phyloP scores from a whole-genome alignment of 2,888 invertebrate species.

The Hetaerina titia region DNA sequence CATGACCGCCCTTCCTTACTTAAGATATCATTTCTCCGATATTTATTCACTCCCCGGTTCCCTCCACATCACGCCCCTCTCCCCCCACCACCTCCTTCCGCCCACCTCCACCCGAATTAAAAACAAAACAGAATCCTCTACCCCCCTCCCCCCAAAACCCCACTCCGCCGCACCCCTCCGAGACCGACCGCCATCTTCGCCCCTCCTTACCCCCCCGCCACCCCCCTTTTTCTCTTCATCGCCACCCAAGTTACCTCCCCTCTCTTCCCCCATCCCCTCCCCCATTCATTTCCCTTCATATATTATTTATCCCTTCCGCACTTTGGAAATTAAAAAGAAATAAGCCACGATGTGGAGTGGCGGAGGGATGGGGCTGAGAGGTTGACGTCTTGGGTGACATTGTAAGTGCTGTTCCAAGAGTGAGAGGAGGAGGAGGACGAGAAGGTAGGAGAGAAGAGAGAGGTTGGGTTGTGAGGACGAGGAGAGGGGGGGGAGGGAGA shows the following conservation, averaged over 20 bases:
- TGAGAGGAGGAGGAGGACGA: not conserved
- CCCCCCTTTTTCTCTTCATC: not conserved
- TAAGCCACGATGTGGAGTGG: conserved; percentile 2
- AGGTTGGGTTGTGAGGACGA: not conserved
- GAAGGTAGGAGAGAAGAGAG: not conserved
- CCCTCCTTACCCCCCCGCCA: not conserved
- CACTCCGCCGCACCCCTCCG: not conserved
- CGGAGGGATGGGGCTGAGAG: not conserved
- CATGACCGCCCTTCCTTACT: conserved; percentile 41
- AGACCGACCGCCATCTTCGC: not conserved
- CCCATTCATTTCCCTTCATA: conserved; percentile 17
- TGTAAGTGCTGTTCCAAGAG: conserved; percentile 31
- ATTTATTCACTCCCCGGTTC: not conserved
- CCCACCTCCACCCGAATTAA: not conserved
- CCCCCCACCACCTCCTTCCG: not conserved
- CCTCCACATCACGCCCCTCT: not conserved
- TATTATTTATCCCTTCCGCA: conserved; percentile 60
- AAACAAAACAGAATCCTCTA: not conserved
- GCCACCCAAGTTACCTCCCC: not conserved
- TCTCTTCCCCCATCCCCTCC: not conserved
- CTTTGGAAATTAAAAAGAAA: conserved; percentile 58
- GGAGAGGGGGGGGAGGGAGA: not conserved
- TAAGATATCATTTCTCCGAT: conserved; percentile 52
- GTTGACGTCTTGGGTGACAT: conserved; percentile 60
- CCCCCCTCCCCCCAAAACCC: not conserved